Evolutionary conservation across 2,797 vertebrate genomes (phyloP).

Genomic region (Heteromormyrus szaboi): DNA sequence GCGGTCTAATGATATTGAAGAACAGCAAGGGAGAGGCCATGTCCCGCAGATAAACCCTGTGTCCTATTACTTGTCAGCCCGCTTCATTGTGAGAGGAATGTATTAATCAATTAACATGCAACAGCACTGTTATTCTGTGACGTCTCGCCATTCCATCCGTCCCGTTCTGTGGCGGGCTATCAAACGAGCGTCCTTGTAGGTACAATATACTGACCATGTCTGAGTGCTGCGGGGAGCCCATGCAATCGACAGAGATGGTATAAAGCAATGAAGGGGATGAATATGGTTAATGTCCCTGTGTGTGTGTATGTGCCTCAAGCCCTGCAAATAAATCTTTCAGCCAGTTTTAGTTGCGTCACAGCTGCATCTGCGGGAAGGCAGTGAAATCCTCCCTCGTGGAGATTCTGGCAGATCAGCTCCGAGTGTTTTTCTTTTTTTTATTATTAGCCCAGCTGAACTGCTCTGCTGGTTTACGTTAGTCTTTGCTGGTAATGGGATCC

Average conservation of each 20-base stretch:
- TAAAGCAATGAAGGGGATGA: not conserved
- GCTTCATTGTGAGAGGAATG: constrained; percentile 27
- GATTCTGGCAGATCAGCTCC: not conserved
- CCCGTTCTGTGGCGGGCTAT: constrained; percentile 15
- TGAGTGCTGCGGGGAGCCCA: not conserved
- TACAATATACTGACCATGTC: not conserved
- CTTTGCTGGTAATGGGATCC: constrained; percentile 10
- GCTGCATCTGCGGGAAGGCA: not conserved
- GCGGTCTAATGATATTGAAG: constrained; percentile 38
- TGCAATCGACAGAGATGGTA: too few relatives aligned
- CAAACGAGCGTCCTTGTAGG: not conserved
- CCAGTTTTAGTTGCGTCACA: not conserved
- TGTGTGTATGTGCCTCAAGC: not conserved
- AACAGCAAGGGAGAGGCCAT: constrained; percentile 25
- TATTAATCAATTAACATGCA: constrained; percentile 41
- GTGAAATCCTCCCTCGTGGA: not conserved
- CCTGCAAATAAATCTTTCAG: not conserved
- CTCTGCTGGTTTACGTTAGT: not conserved
- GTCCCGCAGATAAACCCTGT: constrained; percentile 34
- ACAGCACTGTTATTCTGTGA: constrained; percentile 30
- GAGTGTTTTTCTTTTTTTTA: not conserved
- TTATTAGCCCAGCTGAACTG: not conserved
- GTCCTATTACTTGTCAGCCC: constrained; percentile 27
- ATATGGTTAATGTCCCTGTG: not conserved
- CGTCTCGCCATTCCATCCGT: constrained; percentile 30